A percentile compares a stretch with the other conserved stretches of the same genome.
Conservation (phyloP, 2,797 vertebrate species). For the Coilia nasus region DNA sequence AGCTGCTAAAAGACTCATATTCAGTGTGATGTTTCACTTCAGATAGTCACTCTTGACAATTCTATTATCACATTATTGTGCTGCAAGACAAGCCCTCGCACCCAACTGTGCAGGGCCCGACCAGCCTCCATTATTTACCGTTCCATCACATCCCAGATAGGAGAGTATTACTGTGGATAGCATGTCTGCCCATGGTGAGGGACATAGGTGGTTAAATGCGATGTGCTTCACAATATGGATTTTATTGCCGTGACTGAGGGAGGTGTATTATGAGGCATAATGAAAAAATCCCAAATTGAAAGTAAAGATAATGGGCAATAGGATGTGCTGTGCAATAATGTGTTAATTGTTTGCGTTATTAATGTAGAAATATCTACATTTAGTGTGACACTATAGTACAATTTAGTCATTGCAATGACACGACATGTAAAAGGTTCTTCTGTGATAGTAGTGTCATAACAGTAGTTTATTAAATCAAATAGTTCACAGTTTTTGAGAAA, state of each 20-base stretch:
- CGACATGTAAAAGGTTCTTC: neutral
- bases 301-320: neutral
- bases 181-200: neutral
- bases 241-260: neutral
- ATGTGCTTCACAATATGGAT: neutral
- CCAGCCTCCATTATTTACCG: neutral
- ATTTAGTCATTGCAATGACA: neutral
- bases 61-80: conserved; percentile 59
- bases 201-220: neutral
- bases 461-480: neutral
- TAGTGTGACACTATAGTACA: neutral
- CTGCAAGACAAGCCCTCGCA: conserved; percentile 20
- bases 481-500: neutral
- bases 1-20: conserved; percentile 39
- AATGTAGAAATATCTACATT: neutral
- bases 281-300: neutral
- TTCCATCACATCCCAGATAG: neutral
- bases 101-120: conserved; percentile 21
- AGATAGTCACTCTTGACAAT: conserved; percentile 60
- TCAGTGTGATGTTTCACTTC: conserved; percentile 59
- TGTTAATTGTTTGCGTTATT: neutral
- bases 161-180: neutral
- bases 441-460: neutral
- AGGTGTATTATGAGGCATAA: neutral
- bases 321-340: neutral